A percentile compares a stretch with the other conserved stretches of the same genome.
These are phyloP conservation scores for Sarcophaga bullata DNA, from an alignment of 1,140 invertebrate genomes.

Conservation along the genomic window DNA sequence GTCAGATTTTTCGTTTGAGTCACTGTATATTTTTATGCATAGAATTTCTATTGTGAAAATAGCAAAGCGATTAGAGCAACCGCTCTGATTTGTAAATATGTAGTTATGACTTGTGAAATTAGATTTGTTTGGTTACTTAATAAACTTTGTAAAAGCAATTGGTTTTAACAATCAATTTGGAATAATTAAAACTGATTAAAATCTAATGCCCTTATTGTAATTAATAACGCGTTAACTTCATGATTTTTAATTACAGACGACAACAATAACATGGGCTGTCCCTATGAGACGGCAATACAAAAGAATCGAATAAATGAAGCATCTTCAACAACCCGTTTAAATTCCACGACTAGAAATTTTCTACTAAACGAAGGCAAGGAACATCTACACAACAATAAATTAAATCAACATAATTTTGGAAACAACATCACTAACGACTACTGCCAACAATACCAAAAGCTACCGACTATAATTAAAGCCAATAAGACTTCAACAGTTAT, in stretches of 20 bases:
- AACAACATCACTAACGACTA: conserved; percentile 31
- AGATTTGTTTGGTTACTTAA: too few relatives aligned
- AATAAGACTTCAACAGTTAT: conserved; percentile 25
- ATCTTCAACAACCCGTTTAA: conserved; percentile 3
- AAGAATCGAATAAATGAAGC: conserved; percentile 40
- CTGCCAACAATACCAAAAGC: conserved; percentile 38
- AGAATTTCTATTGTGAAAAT: too few relatives aligned
- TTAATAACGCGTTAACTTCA: too few relatives aligned
- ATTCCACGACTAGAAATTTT: conserved; percentile 47
- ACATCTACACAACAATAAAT: conserved; percentile 46
- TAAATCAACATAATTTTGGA: conserved; percentile 9
- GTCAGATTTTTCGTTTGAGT: too few relatives aligned
- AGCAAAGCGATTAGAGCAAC: too few relatives aligned
- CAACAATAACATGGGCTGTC: conserved; percentile 61
- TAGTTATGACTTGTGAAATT: too few relatives aligned
- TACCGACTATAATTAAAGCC: conserved; percentile 38
- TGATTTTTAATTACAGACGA: conserved; percentile 50
- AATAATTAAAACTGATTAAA: too few relatives aligned
- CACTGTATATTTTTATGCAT: too few relatives aligned
- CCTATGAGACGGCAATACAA: conserved; percentile 59
- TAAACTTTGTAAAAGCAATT: too few relatives aligned
- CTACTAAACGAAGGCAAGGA: conserved; percentile 45
- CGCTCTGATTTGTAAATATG: too few relatives aligned
- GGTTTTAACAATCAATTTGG: too few relatives aligned
- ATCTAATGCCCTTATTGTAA: too few relatives aligned